A percentile compares a stretch with the other conserved stretches of the same genome.
phyloP scores from a whole-genome alignment of 2,888 invertebrate genomes.

The Pollenia amentaria region DNA sequence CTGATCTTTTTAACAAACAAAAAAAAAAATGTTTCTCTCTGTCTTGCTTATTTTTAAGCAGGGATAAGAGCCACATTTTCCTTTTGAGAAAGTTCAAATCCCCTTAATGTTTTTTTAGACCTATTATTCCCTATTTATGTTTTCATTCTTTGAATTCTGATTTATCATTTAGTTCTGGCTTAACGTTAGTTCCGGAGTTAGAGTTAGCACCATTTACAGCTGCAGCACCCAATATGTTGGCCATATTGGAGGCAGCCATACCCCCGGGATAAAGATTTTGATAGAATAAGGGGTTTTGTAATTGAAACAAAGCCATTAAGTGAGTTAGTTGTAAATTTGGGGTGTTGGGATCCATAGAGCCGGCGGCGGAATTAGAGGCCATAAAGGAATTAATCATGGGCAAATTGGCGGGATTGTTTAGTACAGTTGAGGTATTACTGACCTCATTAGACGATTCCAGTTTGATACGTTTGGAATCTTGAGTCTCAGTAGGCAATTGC shows the following conservation, averaged over 20 bases:
- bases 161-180: slow-evolving; percentile 68
- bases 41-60: background rate
- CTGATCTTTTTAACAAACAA: background rate
- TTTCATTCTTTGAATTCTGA: slow-evolving; percentile 69
- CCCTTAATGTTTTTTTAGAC: slow-evolving; percentile 19
- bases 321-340: slow-evolving; percentile 83
- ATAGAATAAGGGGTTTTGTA: slow-evolving; percentile 83
- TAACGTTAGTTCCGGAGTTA: slow-evolving; percentile 45
- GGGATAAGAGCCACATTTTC: slow-evolving; percentile 16
- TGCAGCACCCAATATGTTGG: slow-evolving; percentile 72
- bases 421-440: background rate
- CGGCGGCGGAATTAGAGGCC: background rate
- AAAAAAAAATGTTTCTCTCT: slow-evolving; percentile 1
- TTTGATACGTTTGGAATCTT: slow-evolving; percentile 79
- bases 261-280: slow-evolving; percentile 83
- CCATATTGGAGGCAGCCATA: slow-evolving; percentile 76
- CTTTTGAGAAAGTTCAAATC: slow-evolving; percentile 32
- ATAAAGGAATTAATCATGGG: slow-evolving; percentile 55
- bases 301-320: slow-evolving; percentile 82
- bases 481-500: slow-evolving; percentile 78
- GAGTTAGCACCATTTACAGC: slow-evolving; percentile 60
- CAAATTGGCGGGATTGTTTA: slow-evolving; percentile 45
- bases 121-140: slow-evolving; percentile 12
- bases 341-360: slow-evolving; percentile 75
- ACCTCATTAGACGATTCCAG: slow-evolving; percentile 72